phyloP scores from a whole-genome alignment of 1,140 invertebrate genomes.

The Drosophila micromelanica region DNA sequence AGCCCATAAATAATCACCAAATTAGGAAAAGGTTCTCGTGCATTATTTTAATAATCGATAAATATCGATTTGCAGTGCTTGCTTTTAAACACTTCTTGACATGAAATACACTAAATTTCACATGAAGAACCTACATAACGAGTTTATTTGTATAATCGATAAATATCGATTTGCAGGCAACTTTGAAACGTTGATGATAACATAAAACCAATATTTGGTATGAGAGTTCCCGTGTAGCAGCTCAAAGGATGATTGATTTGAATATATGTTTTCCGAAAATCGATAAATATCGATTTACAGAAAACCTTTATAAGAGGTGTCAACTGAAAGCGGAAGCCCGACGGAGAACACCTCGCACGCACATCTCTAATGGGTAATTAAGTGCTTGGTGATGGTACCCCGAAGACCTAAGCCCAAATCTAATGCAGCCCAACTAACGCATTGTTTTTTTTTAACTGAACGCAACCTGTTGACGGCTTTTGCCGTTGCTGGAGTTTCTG shows the following conservation, averaged over 20 bases:
- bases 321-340: background rate
- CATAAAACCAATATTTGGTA: no score
- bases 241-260: no score
- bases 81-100: background rate
- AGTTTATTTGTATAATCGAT: background rate
- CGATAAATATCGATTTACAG: background rate
- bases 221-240: no score
- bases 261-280: no score
- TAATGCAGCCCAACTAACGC: conserved; percentile 53
- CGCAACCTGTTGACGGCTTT: conserved; percentile 55
- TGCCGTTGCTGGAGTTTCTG: conserved; percentile 10
- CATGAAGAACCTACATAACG: no score
- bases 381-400: conserved; percentile 24
- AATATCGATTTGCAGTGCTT: background rate
- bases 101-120: no score
- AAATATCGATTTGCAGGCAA: background rate
- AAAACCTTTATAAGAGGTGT: background rate
- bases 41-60: background rate
- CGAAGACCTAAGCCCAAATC: conserved; percentile 28
- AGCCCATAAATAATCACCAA: no score
- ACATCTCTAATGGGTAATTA: conserved; percentile 7
- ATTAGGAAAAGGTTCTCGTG: no score
- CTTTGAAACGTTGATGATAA: background rate
- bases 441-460: conserved; percentile 49
- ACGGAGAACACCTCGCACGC: background rate